A percentile compares a stretch with the other conserved stretches of the same genome.
These are phyloP conservation scores for Taeniopygia guttata DNA, from an alignment of 2,797 vertebrate genomes.

Conservation along the genomic window DNA sequence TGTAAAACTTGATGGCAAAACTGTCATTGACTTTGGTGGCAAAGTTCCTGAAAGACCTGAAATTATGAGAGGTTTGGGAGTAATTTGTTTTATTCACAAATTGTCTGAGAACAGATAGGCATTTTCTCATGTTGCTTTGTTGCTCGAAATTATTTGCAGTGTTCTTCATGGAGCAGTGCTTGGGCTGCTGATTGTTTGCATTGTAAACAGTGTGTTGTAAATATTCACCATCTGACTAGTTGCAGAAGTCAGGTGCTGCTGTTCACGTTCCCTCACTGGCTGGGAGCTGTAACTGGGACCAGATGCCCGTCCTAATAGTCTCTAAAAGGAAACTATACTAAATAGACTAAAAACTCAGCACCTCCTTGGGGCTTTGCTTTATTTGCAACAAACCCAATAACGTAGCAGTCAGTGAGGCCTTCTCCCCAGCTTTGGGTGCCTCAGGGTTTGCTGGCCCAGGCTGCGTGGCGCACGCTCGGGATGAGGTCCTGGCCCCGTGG, in stretches of 20 bases:
- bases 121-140: slow-evolving; percentile 53
- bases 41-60: slow-evolving; percentile 51
- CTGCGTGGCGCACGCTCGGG: accelerated
- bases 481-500: background rate
- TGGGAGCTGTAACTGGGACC: slow-evolving; percentile 35
- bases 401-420: background rate
- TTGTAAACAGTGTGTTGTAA: slow-evolving; percentile 61
- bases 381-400: background rate
- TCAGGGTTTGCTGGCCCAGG: background rate
- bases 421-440: background rate
- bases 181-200: slow-evolving; percentile 55
- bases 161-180: slow-evolving; percentile 54
- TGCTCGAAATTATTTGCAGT: slow-evolving; percentile 50
- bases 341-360: background rate
- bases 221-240: slow-evolving; percentile 57
- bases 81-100: slow-evolving; percentile 53
- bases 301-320: slow-evolving; percentile 36
- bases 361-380: slow-evolving; percentile 20
- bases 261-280: slow-evolving; percentile 27
- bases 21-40: slow-evolving; percentile 31
- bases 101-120: slow-evolving; percentile 49
- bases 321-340: slow-evolving; percentile 24
- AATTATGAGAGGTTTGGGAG: slow-evolving; percentile 49
- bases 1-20: slow-evolving; percentile 27
- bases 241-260: slow-evolving; percentile 35